A percentile compares a stretch with the other conserved stretches of the same genome.
Evolutionary conservation across 1,140 invertebrate species (phyloP).

Genomic region (Drosophila subobscura): DNA sequence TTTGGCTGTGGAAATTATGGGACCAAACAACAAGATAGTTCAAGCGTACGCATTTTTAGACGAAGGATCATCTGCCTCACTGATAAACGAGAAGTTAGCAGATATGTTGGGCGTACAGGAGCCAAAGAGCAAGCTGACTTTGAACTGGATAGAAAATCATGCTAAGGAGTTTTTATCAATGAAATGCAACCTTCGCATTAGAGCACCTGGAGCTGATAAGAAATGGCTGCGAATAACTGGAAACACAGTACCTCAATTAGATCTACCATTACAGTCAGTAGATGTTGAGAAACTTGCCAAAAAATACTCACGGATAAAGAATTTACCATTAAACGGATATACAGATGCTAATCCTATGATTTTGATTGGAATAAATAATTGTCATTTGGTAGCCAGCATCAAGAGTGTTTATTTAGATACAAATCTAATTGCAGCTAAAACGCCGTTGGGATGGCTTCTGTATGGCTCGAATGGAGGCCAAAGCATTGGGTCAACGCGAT

Average conservation of each 20-base stretch:
- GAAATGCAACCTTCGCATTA: background rate
- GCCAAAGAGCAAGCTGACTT: background rate
- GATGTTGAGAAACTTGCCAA: background rate
- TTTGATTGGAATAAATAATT: background rate
- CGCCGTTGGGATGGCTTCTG: background rate
- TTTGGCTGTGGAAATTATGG: background rate
- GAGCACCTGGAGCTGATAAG: background rate
- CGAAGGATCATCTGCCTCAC: background rate
- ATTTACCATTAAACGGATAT: background rate
- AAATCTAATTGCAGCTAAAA: background rate
- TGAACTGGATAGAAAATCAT: background rate
- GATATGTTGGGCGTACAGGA: background rate
- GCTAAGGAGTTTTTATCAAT: background rate
- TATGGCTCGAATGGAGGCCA: background rate
- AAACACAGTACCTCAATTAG: background rate
- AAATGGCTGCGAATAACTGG: background rate
- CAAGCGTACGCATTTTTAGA: background rate
- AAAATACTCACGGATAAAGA: background rate
- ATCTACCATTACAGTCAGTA: background rate
- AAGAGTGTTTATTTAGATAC: background rate
- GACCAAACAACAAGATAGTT: background rate
- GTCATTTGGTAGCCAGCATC: background rate
- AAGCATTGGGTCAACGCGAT: background rate
- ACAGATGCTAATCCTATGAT: background rate
- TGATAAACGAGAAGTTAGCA: background rate